Percentiles rank a stretch among this genome's conserved stretches.
These are phyloP conservation scores for Globodera ellingtonae DNA, from an alignment of 1,140 invertebrate genomes.

Conservation along the genomic window DNA sequence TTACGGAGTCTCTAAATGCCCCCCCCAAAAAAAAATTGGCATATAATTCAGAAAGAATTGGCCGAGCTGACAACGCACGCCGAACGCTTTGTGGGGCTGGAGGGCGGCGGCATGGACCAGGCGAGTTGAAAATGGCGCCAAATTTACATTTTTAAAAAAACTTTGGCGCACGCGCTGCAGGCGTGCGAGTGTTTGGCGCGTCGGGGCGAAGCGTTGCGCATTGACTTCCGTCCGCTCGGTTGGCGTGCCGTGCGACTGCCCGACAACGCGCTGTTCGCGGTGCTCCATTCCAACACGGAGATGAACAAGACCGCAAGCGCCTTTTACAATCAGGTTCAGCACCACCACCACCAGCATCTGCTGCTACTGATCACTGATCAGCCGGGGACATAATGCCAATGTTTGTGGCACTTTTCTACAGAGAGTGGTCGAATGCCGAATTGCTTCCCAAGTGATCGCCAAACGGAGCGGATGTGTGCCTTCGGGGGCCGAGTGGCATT, in stretches of 20 bases:
- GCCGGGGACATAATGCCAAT: too few species aligned
- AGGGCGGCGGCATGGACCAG: slow-evolving; percentile 94
- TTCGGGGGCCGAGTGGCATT: slow-evolving; percentile 30
- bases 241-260: slow-evolving; percentile 80
- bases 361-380: too few species aligned
- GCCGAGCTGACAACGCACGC: slow-evolving; percentile 43
- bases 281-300: slow-evolving; percentile 85
- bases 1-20: too few species aligned
- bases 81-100: slow-evolving; percentile 48
- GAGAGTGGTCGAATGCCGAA: slow-evolving; percentile 87
- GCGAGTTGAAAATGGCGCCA: slow-evolving; percentile 68
- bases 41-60: slow-evolving; percentile 27
- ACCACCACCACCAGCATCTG: too few species aligned
- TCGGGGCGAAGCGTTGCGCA: slow-evolving; percentile 75
- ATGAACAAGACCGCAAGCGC: slow-evolving; percentile 88
- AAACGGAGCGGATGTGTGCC: background rate
- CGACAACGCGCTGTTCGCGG: slow-evolving; percentile 80
- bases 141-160: background rate
- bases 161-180: background rate
- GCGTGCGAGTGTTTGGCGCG: slow-evolving; percentile 80
- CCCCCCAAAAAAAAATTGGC: too few species aligned
- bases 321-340: slow-evolving; percentile 71
- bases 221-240: slow-evolving; percentile 87
- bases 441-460: slow-evolving; percentile 77
- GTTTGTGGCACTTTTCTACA: slow-evolving; percentile 63